phyloP scores from a whole-genome alignment of 2,888 invertebrate species.

The Venusia cambrica region DNA sequence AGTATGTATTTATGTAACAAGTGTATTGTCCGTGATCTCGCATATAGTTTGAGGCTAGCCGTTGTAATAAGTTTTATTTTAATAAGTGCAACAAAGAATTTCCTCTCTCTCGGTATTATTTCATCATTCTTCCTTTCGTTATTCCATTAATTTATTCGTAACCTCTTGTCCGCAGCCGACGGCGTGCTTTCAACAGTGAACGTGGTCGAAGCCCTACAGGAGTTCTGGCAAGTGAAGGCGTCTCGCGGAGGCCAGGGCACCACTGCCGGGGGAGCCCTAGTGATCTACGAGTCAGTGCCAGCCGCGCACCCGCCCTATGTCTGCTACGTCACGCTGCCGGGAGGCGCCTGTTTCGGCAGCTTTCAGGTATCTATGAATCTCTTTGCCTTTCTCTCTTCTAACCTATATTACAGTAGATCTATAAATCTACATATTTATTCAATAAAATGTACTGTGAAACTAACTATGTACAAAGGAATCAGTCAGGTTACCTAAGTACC shows the following conservation, averaged over 20 bases:
- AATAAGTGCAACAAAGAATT: no score
- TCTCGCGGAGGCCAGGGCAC: constrained; percentile 85
- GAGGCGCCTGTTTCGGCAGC: constrained; percentile 97
- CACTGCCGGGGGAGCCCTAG: constrained; percentile 93
- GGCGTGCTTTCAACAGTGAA: constrained; percentile 86
- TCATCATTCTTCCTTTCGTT: background rate
- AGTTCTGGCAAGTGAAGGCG: constrained; percentile 99
- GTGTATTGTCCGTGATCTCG: no score
- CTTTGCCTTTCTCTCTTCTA: no score
- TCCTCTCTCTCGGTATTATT: no score
- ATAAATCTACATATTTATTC: no score
- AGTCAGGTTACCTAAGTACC: no score
- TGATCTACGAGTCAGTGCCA: constrained; percentile 97
- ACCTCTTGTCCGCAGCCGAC: constrained; percentile 47
- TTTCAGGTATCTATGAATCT: constrained; percentile 94
- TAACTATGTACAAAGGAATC: no score
- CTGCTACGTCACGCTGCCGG: constrained; percentile 96
- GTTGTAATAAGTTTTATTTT: no score
- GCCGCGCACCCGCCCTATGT: constrained; percentile 95
- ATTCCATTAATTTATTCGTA: constrained; percentile 1
- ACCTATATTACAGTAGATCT: constrained; percentile 1
- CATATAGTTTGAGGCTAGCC: no score
- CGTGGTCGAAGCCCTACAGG: constrained; percentile 96
- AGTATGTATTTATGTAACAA: no score
- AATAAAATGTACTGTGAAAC: no score